Evolutionary conservation across 2,797 vertebrate genomes (phyloP).

Genomic region (Numenius phaeopus): DNA sequence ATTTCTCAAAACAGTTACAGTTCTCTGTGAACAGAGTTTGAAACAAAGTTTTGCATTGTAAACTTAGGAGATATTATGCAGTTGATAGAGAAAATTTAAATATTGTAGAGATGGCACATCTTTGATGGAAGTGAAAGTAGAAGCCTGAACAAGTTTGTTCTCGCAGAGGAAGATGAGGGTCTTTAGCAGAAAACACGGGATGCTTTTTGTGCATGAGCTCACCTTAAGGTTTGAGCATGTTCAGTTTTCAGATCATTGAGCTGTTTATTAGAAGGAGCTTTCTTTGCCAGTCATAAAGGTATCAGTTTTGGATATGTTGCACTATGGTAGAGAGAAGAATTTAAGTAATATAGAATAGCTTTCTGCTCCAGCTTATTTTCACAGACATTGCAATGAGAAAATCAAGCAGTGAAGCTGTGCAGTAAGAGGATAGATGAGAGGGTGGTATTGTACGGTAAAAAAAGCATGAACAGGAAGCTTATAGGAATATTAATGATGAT

Average conservation of each 20-base stretch:
- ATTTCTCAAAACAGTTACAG: not conserved
- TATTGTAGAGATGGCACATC: not conserved
- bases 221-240: not conserved
- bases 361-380: not conserved
- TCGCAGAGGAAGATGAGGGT: not conserved
- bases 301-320: not conserved
- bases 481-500: not conserved
- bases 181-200: not conserved
- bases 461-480: not conserved
- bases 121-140: not conserved
- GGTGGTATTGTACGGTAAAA: not conserved
- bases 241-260: not conserved
- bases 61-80: not conserved
- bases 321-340: not conserved
- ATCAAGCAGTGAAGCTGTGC: not conserved
- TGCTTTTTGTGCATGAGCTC: not conserved
- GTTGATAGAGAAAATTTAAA: not conserved
- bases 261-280: not conserved
- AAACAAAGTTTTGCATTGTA: not conserved
- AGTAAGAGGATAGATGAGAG: not conserved
- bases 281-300: not conserved
- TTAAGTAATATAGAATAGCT: not conserved
- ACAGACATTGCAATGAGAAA: not conserved
- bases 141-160: not conserved
- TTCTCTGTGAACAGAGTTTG: not conserved